These are phyloP conservation scores for Tanytarsus gracilentus DNA, from an alignment of 2,888 invertebrate genomes.

Conservation along the genomic window DNA sequence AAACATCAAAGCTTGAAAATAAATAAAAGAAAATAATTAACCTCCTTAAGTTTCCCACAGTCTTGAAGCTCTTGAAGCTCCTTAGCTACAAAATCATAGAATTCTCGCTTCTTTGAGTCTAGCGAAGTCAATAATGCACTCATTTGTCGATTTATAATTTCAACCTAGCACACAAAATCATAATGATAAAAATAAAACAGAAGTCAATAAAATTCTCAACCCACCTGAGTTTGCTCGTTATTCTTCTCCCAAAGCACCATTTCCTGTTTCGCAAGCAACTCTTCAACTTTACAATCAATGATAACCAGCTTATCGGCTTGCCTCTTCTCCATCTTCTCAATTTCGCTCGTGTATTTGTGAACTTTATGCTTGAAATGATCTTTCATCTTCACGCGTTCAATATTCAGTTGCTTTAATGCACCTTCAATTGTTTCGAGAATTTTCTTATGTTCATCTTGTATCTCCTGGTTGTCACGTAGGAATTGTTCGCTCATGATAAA, in stretches of 20 bases:
- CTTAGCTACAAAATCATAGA: conserved; percentile 47
- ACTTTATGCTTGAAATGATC: conserved; percentile 43
- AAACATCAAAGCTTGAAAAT: conserved; percentile 13
- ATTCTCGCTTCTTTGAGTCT: conserved; percentile 47
- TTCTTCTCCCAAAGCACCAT: conserved; percentile 44
- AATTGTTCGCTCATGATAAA: conserved; percentile 39
- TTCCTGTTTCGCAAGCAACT: conserved; percentile 41
- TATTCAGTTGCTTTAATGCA: conserved; percentile 52
- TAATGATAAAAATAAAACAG: conserved; percentile 35
- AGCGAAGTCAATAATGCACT: conserved; percentile 49
- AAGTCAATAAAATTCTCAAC: conserved; percentile 31
- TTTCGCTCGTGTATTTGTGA: conserved; percentile 44
- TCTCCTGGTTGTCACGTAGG: conserved; percentile 49
- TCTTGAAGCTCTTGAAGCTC: conserved; percentile 48
- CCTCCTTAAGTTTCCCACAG: conserved; percentile 48
- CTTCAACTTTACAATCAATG: conserved; percentile 49
- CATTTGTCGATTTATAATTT: conserved; percentile 55
- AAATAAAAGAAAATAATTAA: conserved; percentile 33
- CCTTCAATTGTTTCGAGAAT: conserved; percentile 60
- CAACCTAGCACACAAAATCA: conserved; percentile 49
- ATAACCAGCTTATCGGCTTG: conserved; percentile 49
- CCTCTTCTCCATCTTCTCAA: conserved; percentile 44
- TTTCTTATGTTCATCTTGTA: conserved; percentile 55
- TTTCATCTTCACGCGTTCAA: conserved; percentile 45
- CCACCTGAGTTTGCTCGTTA: conserved; percentile 43